phyloP scores from a whole-genome alignment of 1,140 invertebrate species.

The Grapholita molesta region DNA sequence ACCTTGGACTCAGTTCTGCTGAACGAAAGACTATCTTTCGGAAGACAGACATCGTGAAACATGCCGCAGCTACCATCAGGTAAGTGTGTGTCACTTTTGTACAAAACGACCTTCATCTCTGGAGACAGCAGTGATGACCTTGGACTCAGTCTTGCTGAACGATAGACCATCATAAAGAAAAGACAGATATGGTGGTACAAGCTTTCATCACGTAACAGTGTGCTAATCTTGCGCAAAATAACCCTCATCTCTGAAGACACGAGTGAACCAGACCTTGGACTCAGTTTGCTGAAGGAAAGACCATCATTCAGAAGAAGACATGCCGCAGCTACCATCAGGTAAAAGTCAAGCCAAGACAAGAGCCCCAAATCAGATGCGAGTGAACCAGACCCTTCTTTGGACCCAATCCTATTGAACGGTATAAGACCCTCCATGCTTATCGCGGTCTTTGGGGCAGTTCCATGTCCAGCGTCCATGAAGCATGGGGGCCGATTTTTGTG shows the following conservation, averaged over 20 bases:
- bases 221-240: too few species aligned
- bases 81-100: slow-evolving; percentile 49
- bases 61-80: slow-evolving; percentile 93
- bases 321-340: slow-evolving; percentile 84
- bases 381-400: slow-evolving; percentile 85
- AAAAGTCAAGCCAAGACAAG: too few species aligned
- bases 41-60: slow-evolving; percentile 90
- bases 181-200: slow-evolving; percentile 88
- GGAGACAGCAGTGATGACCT: slow-evolving; percentile 90
- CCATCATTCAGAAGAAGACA: too few species aligned
- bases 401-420: slow-evolving; percentile 83
- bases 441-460: too few species aligned
- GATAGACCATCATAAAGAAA: slow-evolving; percentile 83
- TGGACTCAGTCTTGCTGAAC: slow-evolving; percentile 86
- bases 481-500: too few species aligned
- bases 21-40: slow-evolving; percentile 84
- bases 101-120: slow-evolving; percentile 85
- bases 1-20: slow-evolving; percentile 86
- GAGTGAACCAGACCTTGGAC: too few species aligned
- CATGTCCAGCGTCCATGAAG: too few species aligned
- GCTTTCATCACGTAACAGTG: slow-evolving; percentile 93
- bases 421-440: slow-evolving; percentile 83
- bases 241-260: neutral
- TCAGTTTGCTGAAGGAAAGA: slow-evolving; percentile 85
- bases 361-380: too few species aligned